phyloP scores from a whole-genome alignment of 2,113 vertebrate genomes.

The Zosterops pallidus region DNA sequence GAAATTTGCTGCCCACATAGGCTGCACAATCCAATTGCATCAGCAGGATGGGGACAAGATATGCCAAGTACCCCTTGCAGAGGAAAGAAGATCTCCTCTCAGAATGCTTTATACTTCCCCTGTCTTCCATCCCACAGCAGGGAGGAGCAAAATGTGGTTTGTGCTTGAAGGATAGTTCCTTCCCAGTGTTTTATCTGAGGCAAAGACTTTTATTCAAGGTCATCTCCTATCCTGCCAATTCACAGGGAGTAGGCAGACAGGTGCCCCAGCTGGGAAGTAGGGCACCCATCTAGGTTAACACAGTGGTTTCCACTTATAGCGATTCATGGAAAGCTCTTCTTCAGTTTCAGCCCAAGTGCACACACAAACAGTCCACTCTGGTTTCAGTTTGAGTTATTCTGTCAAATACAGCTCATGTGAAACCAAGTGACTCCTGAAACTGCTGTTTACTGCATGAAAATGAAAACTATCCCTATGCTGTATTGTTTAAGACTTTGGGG shows the following conservation, averaged over 20 bases:
- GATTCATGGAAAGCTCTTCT: conserved; percentile 45
- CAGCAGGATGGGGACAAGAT: not conserved
- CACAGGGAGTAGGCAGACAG: not conserved
- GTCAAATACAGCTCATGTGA: conserved; percentile 8
- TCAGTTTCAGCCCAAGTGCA: conserved; percentile 35
- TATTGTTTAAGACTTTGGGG: not conserved
- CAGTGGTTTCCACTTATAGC: not conserved
- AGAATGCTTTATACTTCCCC: not conserved
- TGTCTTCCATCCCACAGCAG: not conserved
- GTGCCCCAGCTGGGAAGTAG: not conserved
- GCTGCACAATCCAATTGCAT: not conserved
- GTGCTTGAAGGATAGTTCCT: not conserved
- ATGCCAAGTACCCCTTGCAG: not conserved
- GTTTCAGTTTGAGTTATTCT: conserved; percentile 49
- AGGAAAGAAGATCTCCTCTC: not conserved
- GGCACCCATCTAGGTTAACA: conserved; percentile 10
- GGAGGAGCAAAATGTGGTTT: not conserved
- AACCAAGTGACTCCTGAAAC: conserved; percentile 28
- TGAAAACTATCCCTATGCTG: not conserved
- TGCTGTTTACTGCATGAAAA: conserved; percentile 23
- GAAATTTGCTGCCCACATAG: not conserved
- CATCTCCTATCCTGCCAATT: not conserved
- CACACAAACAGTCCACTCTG: not conserved
- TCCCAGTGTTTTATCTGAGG: not conserved
- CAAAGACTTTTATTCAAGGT: not conserved